A percentile compares a stretch with the other conserved stretches of the same genome.
These are phyloP conservation scores for Myotis lucifugus DNA, from an alignment of 2,113 vertebrate species.

Conservation along the genomic window DNA sequence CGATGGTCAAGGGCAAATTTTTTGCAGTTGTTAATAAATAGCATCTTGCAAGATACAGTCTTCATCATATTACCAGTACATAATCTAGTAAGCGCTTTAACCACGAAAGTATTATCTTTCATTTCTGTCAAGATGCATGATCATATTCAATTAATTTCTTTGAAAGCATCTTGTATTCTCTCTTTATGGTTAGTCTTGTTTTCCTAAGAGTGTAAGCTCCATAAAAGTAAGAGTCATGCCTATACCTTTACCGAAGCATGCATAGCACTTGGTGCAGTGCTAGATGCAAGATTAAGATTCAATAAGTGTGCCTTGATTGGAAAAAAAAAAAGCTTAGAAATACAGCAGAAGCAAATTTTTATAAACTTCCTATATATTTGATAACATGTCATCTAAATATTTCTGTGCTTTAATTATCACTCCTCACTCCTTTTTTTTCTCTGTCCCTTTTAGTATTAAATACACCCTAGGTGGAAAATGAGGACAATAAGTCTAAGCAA, in stretches of 20 bases:
- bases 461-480: conserved; percentile 30
- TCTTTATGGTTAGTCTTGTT: neutral
- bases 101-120: neutral
- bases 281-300: neutral
- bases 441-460: neutral
- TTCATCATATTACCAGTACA: neutral
- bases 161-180: neutral
- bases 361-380: neutral
- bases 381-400: neutral
- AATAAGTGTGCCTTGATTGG: neutral
- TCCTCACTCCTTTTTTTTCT: neutral
- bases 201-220: neutral
- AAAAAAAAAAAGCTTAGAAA: conserved; percentile 38
- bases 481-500: conserved; percentile 28
- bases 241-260: neutral
- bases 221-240: neutral
- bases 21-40: neutral
- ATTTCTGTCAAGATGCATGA: neutral
- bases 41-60: neutral
- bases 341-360: neutral
- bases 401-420: conserved; percentile 34
- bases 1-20: neutral
- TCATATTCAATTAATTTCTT: conserved; percentile 1
- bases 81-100: neutral
- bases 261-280: neutral